phyloP scores from a whole-genome alignment of 1,140 invertebrate species.

The Ceratitis capitata region DNA sequence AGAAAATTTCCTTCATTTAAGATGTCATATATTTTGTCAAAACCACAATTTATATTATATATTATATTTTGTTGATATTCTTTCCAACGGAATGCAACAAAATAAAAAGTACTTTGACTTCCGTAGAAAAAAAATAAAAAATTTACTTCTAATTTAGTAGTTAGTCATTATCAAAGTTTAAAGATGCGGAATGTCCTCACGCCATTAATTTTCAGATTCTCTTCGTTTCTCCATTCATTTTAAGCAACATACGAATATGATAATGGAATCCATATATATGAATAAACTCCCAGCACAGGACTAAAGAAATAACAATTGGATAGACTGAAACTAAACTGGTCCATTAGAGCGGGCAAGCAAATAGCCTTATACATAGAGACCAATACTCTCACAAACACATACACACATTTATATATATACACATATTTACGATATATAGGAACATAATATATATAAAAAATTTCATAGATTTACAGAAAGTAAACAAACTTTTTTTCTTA shows the following conservation, averaged over 20 bases:
- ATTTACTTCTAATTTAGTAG: too few relatives aligned
- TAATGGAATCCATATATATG: neutral
- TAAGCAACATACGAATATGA: neutral
- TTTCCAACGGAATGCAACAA: neutral
- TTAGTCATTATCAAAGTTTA: neutral
- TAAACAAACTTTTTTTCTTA: neutral
- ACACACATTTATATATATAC: neutral
- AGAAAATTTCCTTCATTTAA: too few relatives aligned
- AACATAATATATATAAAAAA: neutral
- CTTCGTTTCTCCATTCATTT: neutral
- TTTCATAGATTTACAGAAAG: neutral
- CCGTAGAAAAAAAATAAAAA: too few relatives aligned
- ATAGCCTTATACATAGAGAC: neutral
- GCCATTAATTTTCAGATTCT: neutral
- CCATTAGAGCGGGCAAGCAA: neutral
- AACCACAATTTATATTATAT: too few relatives aligned
- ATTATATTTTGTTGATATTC: neutral
- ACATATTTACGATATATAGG: neutral
- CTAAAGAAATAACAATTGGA: neutral
- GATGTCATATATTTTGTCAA: too few relatives aligned
- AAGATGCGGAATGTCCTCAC: neutral
- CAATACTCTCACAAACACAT: neutral
- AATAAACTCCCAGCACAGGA: neutral
- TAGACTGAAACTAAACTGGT: neutral
- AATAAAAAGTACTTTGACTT: neutral